Conservation (phyloP, 2,888 invertebrate species). For the Timandra comae region DNA sequence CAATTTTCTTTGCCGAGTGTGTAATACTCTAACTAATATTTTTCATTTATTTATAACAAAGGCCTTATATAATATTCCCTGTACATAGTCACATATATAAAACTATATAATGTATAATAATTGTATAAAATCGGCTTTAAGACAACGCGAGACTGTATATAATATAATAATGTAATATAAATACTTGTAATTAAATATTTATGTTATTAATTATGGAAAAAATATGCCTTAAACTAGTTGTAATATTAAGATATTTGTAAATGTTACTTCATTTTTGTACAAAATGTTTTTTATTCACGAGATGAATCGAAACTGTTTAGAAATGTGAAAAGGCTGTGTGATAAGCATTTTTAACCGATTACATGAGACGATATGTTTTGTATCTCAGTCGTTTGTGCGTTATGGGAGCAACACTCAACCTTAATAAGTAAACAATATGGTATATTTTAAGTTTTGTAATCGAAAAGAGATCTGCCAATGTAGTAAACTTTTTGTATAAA, state of each 20-base stretch:
- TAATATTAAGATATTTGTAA: conserved; percentile 38
- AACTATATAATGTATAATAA: conserved; percentile 46
- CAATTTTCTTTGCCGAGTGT: too few relatives aligned
- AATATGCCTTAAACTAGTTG: conserved; percentile 61
- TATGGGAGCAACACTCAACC: conserved; percentile 31
- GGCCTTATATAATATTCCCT: too few relatives aligned
- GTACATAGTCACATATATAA: conserved; percentile 36
- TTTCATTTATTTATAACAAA: too few relatives aligned
- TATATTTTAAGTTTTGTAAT: conserved; percentile 38
- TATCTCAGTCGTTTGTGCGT: conserved; percentile 30
- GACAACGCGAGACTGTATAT: conserved; percentile 71
- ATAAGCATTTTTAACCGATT: conserved; percentile 60
- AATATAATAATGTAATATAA: conserved; percentile 53
- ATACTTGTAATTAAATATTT: conserved; percentile 66
- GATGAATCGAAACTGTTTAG: conserved; percentile 32
- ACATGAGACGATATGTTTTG: conserved; percentile 20
- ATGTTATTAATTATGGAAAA: conserved; percentile 40
- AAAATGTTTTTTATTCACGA: conserved; percentile 33
- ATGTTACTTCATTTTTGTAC: conserved; percentile 49
- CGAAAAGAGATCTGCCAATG: conserved; percentile 61
- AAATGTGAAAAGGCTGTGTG: conserved; percentile 64
- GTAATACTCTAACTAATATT: too few relatives aligned
- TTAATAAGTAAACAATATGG: conserved; percentile 13
- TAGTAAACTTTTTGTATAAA: conserved; percentile 28
- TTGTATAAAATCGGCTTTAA: conserved; percentile 63